phyloP scores from a whole-genome alignment of 2,888 invertebrate species.

The Masnerella sp. region DNA sequence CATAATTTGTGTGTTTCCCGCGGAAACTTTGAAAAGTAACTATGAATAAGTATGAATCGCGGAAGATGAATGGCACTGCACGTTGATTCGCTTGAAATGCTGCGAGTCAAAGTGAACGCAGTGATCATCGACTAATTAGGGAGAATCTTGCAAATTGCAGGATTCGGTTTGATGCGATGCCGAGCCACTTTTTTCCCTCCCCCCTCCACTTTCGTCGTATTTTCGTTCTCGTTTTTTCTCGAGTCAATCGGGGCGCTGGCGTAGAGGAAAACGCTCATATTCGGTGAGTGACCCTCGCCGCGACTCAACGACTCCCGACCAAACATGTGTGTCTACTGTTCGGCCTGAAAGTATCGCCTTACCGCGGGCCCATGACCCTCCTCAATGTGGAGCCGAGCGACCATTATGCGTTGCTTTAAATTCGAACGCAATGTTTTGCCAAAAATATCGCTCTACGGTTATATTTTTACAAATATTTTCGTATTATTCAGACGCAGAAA shows the following conservation, averaged over 20 bases:
- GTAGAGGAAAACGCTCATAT: constrained; percentile 69
- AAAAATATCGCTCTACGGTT: no score
- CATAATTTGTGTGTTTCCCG: constrained; percentile 41
- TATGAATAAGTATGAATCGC: constrained; percentile 48
- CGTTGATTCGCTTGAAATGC: constrained; percentile 54
- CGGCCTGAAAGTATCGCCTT: constrained; percentile 74
- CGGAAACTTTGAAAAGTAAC: constrained; percentile 37
- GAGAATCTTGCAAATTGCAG: constrained; percentile 58
- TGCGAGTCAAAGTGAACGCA: constrained; percentile 56
- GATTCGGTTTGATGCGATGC: constrained; percentile 54
- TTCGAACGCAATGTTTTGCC: constrained; percentile 8
- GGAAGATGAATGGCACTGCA: constrained; percentile 53
- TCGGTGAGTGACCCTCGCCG: constrained; percentile 76
- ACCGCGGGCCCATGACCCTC: constrained; percentile 71
- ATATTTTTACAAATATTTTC: no score
- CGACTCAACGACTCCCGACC: constrained; percentile 68
- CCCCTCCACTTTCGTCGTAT: constrained; percentile 1
- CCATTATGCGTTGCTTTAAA: constrained; percentile 62
- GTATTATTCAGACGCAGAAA: no score
- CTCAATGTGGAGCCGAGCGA: constrained; percentile 65
- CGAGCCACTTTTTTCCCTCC: constrained; percentile 22
- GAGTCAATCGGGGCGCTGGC: constrained; percentile 59
- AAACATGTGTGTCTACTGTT: constrained; percentile 72
- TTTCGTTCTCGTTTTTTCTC: constrained; percentile 20
- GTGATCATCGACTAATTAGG: constrained; percentile 60